phyloP scores from a whole-genome alignment of 2,888 invertebrate species.

The Lycaena phlaeas region DNA sequence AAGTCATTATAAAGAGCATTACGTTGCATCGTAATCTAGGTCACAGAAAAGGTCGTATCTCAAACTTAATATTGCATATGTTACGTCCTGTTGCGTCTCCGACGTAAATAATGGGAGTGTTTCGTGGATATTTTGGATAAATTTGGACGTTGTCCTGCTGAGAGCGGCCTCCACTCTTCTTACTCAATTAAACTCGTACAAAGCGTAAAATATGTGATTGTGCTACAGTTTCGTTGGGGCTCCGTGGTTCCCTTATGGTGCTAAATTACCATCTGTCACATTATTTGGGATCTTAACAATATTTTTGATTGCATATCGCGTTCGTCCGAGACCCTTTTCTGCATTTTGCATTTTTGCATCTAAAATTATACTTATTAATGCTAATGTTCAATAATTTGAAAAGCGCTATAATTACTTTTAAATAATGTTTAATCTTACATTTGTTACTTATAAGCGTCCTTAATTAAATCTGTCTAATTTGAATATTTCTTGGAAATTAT shows the following conservation, averaged over 20 bases:
- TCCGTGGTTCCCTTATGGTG: constrained; percentile 38
- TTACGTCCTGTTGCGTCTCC: constrained; percentile 48
- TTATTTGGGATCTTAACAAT: constrained; percentile 62
- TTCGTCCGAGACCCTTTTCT: constrained; percentile 30
- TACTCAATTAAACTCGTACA: constrained; percentile 65
- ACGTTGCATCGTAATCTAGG: constrained; percentile 60
- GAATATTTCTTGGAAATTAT: not conserved
- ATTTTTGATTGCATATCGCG: constrained; percentile 52
- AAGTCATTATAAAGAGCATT: constrained; percentile 68
- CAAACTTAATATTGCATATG: constrained; percentile 65
- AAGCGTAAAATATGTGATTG: constrained; percentile 66
- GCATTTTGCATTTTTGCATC: constrained; percentile 25
- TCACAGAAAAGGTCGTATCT: constrained; percentile 65
- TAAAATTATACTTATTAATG: constrained; percentile 19
- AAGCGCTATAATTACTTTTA: constrained; percentile 7
- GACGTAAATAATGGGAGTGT: constrained; percentile 63
- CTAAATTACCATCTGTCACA: constrained; percentile 59
- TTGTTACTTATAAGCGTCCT: not conserved
- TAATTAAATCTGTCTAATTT: not conserved
- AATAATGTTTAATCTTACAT: not conserved
- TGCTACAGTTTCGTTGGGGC: constrained; percentile 54
- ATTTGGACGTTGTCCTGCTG: constrained; percentile 66
- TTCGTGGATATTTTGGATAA: constrained; percentile 57
- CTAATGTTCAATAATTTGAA: not conserved
- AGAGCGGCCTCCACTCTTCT: constrained; percentile 48